These are phyloP conservation scores for Orbicella faveolata DNA, from an alignment of 64 coral and sea anemone genomes.

Conservation along the genomic window DNA sequence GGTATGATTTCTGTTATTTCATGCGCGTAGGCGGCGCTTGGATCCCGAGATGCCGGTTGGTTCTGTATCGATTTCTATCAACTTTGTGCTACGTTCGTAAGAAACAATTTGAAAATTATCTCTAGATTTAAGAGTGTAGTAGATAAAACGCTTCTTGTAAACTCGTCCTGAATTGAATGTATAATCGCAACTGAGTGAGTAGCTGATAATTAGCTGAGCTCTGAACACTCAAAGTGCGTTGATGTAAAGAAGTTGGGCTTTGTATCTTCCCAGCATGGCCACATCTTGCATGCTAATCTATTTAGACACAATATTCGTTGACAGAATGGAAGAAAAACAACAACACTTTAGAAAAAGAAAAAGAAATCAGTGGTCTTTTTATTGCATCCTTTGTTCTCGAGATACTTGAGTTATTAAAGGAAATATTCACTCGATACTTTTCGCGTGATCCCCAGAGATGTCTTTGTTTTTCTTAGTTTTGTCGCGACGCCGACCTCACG, in stretches of 20 bases:
- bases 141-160: background rate
- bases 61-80: background rate
- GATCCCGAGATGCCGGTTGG: background rate
- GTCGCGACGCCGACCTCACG: background rate
- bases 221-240: background rate
- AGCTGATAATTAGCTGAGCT: constrained; percentile 17
- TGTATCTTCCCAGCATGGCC: background rate
- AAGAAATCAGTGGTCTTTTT: background rate
- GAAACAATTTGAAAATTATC: background rate
- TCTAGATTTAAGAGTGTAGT: background rate
- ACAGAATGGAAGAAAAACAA: background rate
- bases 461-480: background rate
- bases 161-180: background rate
- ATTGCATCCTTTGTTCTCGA: background rate
- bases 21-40: background rate
- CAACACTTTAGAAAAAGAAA: background rate
- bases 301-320: background rate
- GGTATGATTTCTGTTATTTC: background rate
- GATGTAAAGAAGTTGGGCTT: background rate
- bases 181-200: background rate
- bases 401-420: constrained; percentile 24
- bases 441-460: background rate
- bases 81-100: background rate
- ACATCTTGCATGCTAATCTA: background rate
- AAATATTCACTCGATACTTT: background rate